Conservation (phyloP, 2,888 invertebrate genomes). For the Lacanobia wlatinum region DNA sequence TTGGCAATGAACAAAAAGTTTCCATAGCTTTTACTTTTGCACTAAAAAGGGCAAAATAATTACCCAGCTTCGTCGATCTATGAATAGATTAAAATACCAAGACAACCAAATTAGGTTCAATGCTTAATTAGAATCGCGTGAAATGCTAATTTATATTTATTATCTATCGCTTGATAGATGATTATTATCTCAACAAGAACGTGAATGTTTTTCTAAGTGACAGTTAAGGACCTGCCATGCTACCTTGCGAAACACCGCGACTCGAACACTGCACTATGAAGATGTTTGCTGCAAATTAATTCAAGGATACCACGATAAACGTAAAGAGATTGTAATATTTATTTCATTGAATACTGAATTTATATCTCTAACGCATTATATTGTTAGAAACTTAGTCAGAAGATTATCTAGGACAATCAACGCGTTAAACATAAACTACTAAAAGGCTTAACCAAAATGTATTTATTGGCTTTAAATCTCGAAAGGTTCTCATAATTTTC, state of each 20-base stretch:
- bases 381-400: conserved; percentile 20
- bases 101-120: conserved; percentile 51
- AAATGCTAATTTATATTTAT: conserved; percentile 49
- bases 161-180: conserved; percentile 29
- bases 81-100: conserved; percentile 33
- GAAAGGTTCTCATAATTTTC: conserved; percentile 67
- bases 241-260: conserved; percentile 44
- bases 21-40: conserved; percentile 16
- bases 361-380: conserved; percentile 5
- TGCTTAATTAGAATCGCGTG: conserved; percentile 38
- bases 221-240: conserved; percentile 25
- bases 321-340: conserved; percentile 51
- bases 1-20: conserved; percentile 12
- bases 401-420: conserved; percentile 55
- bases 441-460: conserved; percentile 62
- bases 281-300: conserved; percentile 53
- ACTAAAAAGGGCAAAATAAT: conserved; percentile 44
- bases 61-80: conserved; percentile 38
- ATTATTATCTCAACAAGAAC: conserved; percentile 28
- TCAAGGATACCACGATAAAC: conserved; percentile 40
- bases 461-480: conserved; percentile 69
- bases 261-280: conserved; percentile 32
- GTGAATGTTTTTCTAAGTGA: conserved; percentile 39
- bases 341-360: conserved; percentile 24
- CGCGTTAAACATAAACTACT: conserved; percentile 64